Base-by-base conservation (phyloP, 1,140 invertebrate species). In the Argopecten irradians region DNA sequence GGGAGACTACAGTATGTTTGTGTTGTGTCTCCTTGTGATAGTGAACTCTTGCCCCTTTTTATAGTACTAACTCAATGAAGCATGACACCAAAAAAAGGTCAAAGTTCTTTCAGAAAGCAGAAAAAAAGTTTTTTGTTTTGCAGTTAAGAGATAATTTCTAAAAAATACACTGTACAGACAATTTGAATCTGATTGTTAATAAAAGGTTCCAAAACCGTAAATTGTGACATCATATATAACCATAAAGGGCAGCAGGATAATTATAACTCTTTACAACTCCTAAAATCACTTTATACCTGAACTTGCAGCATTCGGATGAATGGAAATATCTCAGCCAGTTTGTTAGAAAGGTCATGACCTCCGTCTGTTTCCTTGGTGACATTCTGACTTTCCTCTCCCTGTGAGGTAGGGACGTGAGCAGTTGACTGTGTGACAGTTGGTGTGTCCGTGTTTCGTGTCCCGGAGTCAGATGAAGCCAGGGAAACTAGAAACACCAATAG, bases 261-360 rank as follows among this genome's bases (percentile, higher is more conserved):
- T 14, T 34, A 19, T 34, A 34, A 36, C 7, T 5, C 33, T 82
- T 0, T 11, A 33, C 19, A 1, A 5, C 82, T 22, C 11, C 35
- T 14, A 9, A 13, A 39, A 85, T n/a, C 7, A 33, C 0, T 32
- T 71, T 41, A 33, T 87, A 94, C 94, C 93, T 95, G 94, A 13
- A 95, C 82, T 41, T 95, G 92, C 22, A 94, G 84, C 43, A 93
- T 91, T 36, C 92, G 91, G n/a, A 95, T 55, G 28, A 93, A 89
- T 22, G 94, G 93, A 86, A 94, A 94, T 36, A 92, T 88, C 1
- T 89, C 82, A 35, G 92, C 93, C 55, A 94, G 85, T 86, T 83
- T 90, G 34, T 92, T 87, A 5, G 92, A 93, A n/a, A 92, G 71
- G 13, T 86, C 83, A 84, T 89, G 87, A 16, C 46, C 71, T 83